These are phyloP conservation scores for Pomacea maculata DNA, from an alignment of 1,140 invertebrate species.

Conservation along the genomic window DNA sequence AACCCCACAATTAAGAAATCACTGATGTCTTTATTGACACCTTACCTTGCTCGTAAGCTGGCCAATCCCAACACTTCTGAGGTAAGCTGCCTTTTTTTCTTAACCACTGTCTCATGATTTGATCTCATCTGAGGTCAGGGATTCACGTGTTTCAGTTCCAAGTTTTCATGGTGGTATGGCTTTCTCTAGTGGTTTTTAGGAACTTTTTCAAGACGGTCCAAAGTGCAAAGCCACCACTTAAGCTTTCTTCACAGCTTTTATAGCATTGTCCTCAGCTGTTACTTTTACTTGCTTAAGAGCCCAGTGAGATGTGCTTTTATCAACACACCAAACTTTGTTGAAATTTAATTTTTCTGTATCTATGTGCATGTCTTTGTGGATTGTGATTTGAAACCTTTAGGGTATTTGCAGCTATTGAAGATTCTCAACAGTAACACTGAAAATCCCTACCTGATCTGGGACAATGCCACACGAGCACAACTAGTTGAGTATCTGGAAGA, in stretches of 20 bases:
- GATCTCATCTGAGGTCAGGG: no score
- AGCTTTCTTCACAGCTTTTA: no score
- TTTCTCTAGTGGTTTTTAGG: no score
- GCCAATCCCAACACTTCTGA: conserved; percentile 77
- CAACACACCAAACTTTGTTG: no score
- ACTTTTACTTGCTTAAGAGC: no score
- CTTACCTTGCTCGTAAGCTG: conserved; percentile 85
- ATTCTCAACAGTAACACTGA: conserved; percentile 93
- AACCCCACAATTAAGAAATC: conserved; percentile 73
- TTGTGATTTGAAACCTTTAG: not conserved
- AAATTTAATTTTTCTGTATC: not conserved
- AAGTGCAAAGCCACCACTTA: no score
- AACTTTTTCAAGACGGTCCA: no score
- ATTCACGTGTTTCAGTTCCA: no score
- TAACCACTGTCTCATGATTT: no score
- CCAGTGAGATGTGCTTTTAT: no score
- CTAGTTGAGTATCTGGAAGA: conserved; percentile 86
- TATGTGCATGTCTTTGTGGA: not conserved
- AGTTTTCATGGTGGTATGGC: no score
- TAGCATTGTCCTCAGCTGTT: no score
- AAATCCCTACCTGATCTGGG: conserved; percentile 97
- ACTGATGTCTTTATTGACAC: conserved; percentile 85
- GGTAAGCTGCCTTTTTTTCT: conserved; percentile 63
- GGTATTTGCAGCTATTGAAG: conserved; percentile 78
- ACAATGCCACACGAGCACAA: conserved; percentile 94